phyloP scores from a whole-genome alignment of 2,888 invertebrate genomes.

The Drosophila antonietae region DNA sequence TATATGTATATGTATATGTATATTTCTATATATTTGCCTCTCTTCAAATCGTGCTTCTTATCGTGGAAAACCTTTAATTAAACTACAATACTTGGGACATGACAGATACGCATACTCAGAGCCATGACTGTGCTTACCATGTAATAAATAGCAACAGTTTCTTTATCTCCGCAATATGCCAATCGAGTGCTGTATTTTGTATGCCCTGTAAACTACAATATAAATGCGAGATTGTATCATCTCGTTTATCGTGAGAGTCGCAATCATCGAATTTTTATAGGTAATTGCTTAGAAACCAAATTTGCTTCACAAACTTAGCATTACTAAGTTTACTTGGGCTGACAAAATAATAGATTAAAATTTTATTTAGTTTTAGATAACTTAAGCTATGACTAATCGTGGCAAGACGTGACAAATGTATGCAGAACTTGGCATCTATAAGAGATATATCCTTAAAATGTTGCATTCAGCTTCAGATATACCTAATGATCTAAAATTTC shows the following conservation, averaged over 20 bases:
- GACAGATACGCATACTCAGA: slow-evolving; percentile 28
- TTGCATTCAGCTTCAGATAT: background rate
- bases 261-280: background rate
- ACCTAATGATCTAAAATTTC: too few relatives aligned
- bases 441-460: background rate
- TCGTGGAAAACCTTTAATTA: slow-evolving; percentile 52
- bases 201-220: background rate
- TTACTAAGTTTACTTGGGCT: background rate
- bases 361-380: background rate
- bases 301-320: background rate
- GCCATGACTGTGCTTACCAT: slow-evolving; percentile 13
- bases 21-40: slow-evolving; percentile 13
- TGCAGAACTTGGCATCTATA: background rate
- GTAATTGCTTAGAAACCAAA: background rate
- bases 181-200: background rate
- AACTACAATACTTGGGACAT: slow-evolving; percentile 52
- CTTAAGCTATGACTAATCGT: background rate
- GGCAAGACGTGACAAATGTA: background rate
- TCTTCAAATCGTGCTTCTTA: slow-evolving; percentile 52
- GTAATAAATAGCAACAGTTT: slow-evolving; percentile 30
- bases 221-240: background rate
- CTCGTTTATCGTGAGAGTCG: background rate
- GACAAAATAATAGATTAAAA: background rate
- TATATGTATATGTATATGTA: background rate
- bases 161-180: slow-evolving; percentile 1